Evolutionary conservation across 2,113 vertebrate genomes (phyloP).

Genomic region (Neolamprologus cancellatus): DNA sequence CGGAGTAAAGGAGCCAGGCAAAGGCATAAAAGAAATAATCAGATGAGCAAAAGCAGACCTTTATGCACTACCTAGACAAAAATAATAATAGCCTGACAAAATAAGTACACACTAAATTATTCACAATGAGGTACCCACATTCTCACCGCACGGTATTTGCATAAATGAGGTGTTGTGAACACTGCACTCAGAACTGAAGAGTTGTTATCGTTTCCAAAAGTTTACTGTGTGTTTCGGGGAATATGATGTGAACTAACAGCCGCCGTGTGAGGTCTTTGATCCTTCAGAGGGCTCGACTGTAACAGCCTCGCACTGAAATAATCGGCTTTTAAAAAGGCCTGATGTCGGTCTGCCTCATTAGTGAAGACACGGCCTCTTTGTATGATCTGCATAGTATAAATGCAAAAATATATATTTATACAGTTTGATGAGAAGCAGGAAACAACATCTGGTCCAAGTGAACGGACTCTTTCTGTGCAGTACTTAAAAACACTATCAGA

Average conservation of each 20-base stretch:
- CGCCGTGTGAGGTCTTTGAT: conserved; percentile 18
- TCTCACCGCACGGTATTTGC: not conserved
- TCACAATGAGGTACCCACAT: not conserved
- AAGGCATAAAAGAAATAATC: not conserved
- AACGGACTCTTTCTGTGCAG: not conserved
- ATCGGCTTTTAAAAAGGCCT: conserved; percentile 6
- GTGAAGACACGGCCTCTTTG: not conserved
- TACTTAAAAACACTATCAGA: not conserved
- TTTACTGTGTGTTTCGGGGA: not conserved
- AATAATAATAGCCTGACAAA: not conserved
- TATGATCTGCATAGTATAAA: not conserved
- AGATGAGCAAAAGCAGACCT: not conserved
- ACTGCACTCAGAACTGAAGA: not conserved
- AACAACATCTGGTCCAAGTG: not conserved
- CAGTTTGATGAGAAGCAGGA: not conserved
- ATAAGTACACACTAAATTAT: not conserved
- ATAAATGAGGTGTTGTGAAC: not conserved
- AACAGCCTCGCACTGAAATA: not conserved
- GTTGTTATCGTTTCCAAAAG: not conserved
- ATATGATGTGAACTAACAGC: not conserved
- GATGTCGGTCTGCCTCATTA: not conserved
- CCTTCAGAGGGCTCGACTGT: not conserved
- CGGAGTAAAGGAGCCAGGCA: not conserved
- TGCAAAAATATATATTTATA: not conserved
- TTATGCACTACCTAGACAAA: not conserved